Conservation (phyloP, 2,888 invertebrate genomes). For the Sesamia inferens region DNA sequence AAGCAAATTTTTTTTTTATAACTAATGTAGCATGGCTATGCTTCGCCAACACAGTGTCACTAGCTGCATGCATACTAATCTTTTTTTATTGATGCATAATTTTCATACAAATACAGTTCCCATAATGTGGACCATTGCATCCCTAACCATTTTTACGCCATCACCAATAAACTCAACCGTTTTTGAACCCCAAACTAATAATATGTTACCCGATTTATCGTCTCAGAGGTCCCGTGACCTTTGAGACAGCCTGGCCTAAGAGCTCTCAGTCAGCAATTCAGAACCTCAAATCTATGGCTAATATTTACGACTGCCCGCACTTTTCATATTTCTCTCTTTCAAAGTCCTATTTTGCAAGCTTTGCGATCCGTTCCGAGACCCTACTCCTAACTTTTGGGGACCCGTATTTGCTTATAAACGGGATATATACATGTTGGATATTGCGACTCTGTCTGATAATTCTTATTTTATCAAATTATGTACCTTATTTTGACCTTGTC, state of each 20-base stretch:
- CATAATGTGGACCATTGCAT: constrained; percentile 5
- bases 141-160: constrained; percentile 3
- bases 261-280: constrained; percentile 37
- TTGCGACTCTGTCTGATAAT: background rate
- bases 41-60: too few relatives aligned
- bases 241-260: constrained; percentile 19
- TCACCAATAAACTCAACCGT: constrained; percentile 23
- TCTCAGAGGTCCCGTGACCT: constrained; percentile 23
- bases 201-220: constrained; percentile 30
- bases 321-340: constrained; percentile 60
- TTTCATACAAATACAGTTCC: background rate
- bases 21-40: too few relatives aligned
- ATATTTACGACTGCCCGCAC: constrained; percentile 63
- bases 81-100: background rate
- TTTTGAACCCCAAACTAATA: constrained; percentile 38
- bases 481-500: too few relatives aligned
- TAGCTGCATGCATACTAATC: background rate
- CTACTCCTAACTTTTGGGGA: constrained; percentile 48
- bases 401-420: constrained; percentile 57
- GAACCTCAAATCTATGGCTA: constrained; percentile 52
- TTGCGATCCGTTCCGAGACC: constrained; percentile 44
- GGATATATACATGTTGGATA: constrained; percentile 17
- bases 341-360: constrained; percentile 59
- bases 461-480: too few relatives aligned
- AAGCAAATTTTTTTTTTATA: too few relatives aligned